phyloP scores from a whole-genome alignment of 2,797 vertebrate genomes.

The Sebastes kiyomatsui region DNA sequence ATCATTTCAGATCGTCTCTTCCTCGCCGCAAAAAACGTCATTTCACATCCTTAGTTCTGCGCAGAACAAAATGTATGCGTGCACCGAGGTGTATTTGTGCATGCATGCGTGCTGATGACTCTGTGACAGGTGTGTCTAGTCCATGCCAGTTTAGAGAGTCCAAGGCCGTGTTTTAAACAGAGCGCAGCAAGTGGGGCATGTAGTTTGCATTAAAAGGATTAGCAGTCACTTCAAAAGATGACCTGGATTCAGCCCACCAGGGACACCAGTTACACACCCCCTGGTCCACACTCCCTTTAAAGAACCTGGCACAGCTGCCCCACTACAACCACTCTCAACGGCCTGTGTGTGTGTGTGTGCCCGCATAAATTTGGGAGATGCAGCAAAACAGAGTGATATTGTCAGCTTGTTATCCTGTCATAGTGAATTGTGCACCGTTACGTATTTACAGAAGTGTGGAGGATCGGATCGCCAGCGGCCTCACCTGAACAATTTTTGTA shows the following conservation, averaged over 20 bases:
- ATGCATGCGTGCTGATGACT: slow-evolving; percentile 55
- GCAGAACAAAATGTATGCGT: not conserved
- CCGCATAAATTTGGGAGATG: slow-evolving; percentile 60
- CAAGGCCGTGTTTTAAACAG: slow-evolving; percentile 82
- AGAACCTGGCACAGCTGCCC: slow-evolving; percentile 85
- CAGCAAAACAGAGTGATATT: slow-evolving; percentile 54
- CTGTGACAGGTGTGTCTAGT: slow-evolving; percentile 83
- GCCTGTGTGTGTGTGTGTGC: slow-evolving; percentile 54
- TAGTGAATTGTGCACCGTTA: slow-evolving; percentile 37
- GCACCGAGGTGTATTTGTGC: slow-evolving; percentile 18
- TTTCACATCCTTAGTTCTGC: not conserved
- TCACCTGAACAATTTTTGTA: slow-evolving; percentile 25
- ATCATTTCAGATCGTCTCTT: slow-evolving; percentile 20
- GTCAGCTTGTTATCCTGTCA: slow-evolving; percentile 61
- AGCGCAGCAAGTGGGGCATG: slow-evolving; percentile 86
- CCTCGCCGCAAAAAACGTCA: not conserved
- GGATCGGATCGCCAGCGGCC: slow-evolving; percentile 31
- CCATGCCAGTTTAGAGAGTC: slow-evolving; percentile 81
- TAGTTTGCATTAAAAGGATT: slow-evolving; percentile 89
- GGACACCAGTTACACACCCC: slow-evolving; percentile 87
- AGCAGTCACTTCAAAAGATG: slow-evolving; percentile 90
- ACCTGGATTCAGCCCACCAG: slow-evolving; percentile 87
- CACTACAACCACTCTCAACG: slow-evolving; percentile 74
- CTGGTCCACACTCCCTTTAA: slow-evolving; percentile 84
- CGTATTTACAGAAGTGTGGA: slow-evolving; percentile 26